Evolutionary conservation across 2,888 invertebrate genomes (phyloP), one percentile per base, ranked within the genome.

Genomic region (Aleiodes testaceus): DNA sequence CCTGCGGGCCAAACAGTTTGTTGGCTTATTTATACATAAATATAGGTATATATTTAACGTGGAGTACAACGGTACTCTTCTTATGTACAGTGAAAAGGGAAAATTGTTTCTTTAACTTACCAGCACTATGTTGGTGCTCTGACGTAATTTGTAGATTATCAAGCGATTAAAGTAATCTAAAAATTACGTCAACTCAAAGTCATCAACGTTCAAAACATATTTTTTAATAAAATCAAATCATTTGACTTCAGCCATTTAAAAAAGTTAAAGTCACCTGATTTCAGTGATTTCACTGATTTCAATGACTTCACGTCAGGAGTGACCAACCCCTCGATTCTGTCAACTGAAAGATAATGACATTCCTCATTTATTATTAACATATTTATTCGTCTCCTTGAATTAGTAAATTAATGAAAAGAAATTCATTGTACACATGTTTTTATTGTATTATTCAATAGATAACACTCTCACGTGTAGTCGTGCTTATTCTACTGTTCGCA

Each of bases 71-170:
- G 59, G 59, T 42, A 59, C 36, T 36, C 16, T 59, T 59, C 36
- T 59, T 42, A 42, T 26, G 14, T 36, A 42, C 59, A 36, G 59
- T 6, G 36, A 36, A 59, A 59, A 59, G 11, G 42, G 59, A 59
- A 59, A 59, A 59, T 59, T 59, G 59, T 59, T 59, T 59, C 59
- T 59, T 59, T 42, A 26, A 59, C 59, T 59, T 36, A 59, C 59
- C 42, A 26, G 9, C 36, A 42, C 14, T 16, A 36, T 59, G 36
- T 42, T 59, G 36, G 14, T 59, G 18, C 42, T 18, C 59, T 59
- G 59, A 59, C 36, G 59, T 36, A 59, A 59, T 59, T 59, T 26
- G 36, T 9, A 42, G 59, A 59, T 59, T 59, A 59, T 18, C 16
- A 18, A 18, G 12, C 16, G 59, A 36, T 59, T 59, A 59, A 59